Evolutionary conservation across 2,113 vertebrate species (phyloP).

Genomic region (Puffinus mauretanicus): DNA sequence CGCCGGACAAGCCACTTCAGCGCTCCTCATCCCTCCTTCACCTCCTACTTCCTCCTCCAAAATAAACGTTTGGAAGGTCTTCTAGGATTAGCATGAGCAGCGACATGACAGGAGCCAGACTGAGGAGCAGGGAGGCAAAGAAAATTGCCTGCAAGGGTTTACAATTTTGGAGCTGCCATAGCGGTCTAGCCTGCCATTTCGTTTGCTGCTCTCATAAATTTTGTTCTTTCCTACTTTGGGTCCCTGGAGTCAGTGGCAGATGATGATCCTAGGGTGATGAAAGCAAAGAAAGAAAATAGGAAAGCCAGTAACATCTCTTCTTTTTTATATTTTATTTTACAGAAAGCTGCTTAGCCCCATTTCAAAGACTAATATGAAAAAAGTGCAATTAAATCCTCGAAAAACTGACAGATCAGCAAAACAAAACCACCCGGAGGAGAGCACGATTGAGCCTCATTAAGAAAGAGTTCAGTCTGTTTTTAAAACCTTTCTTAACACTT

Average conservation of each 20-base stretch:
- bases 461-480: conserved; percentile 80
- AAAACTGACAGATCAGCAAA: conserved; percentile 82
- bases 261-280: conserved; percentile 32
- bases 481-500: conserved; percentile 80
- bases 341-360: conserved; percentile 70
- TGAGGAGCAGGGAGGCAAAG: background rate
- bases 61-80: background rate
- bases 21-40: accelerated
- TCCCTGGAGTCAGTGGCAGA: background rate
- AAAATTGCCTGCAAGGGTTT: background rate
- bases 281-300: conserved; percentile 5
- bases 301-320: conserved; percentile 52
- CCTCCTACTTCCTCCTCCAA: background rate
- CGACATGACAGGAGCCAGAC: background rate
- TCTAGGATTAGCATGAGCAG: background rate
- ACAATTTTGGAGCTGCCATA: background rate
- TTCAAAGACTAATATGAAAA: conserved; percentile 77
- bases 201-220: background rate
- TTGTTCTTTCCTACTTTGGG: background rate
- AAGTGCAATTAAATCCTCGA: conserved; percentile 78
- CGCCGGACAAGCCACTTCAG: background rate
- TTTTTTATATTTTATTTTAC: conserved; percentile 55
- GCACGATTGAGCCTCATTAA: conserved; percentile 76
- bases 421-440: conserved; percentile 80
- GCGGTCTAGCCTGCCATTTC: background rate